A percentile compares a stretch with the other conserved stretches of the same genome.
Conservation (phyloP, 2,113 vertebrate species). For the Otis tarda region DNA sequence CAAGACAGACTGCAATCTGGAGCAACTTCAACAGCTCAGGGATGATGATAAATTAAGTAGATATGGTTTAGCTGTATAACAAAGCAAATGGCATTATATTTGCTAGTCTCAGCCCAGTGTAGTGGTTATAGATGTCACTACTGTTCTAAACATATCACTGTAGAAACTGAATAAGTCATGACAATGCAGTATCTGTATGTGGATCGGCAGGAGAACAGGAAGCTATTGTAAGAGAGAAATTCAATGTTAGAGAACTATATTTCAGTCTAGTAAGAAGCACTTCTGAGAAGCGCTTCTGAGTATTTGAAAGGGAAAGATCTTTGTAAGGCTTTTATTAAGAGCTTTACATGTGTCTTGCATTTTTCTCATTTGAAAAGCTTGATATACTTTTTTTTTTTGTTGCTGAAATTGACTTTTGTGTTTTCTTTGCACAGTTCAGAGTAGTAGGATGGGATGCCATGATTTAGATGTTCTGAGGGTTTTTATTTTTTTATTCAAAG, state of each 20-base stretch:
- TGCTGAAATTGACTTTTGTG: background rate
- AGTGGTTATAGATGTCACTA: background rate
- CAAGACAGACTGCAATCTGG: background rate
- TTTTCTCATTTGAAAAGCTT: background rate
- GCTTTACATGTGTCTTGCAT: background rate
- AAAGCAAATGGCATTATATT: background rate
- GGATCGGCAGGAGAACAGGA: background rate
- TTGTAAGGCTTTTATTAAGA: background rate
- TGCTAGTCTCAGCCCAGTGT: background rate
- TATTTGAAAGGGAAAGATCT: background rate
- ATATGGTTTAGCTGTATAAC: background rate
- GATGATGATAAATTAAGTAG: background rate
- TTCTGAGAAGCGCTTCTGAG: background rate
- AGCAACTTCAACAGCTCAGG: background rate
- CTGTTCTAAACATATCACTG: background rate
- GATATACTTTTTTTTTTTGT: background rate
- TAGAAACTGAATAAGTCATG: background rate
- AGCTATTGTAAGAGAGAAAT: background rate
- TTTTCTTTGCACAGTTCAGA: background rate
- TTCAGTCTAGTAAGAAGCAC: background rate
- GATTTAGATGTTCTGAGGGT: background rate
- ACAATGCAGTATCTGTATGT: background rate
- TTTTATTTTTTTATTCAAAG: background rate
- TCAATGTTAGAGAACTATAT: background rate
- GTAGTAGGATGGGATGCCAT: background rate